Evolutionary conservation across 2,113 vertebrate species (phyloP), one percentile per base, ranked within the genome.

Genomic region (Eubucco bourcierii): DNA sequence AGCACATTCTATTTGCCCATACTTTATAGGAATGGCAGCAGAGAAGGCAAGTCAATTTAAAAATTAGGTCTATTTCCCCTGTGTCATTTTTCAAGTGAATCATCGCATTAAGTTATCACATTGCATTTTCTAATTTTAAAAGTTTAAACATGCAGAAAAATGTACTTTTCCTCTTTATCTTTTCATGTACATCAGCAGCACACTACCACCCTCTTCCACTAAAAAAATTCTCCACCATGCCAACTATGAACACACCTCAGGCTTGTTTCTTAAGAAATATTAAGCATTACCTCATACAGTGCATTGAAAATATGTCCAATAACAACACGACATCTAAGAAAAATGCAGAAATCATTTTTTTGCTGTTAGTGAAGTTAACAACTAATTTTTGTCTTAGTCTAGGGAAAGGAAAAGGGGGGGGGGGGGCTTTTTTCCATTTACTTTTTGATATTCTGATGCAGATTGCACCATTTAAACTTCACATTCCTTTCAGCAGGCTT

Each of bases 61-160:
- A 94, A 86, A 91, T 91, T 83, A 93, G 37, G n/a, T 25, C 82
- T 90, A 25, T 80, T 91, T 94, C 86, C 81, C 63, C 0, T 15
- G 75, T 90, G 68, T 71, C 67, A 13, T 90, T 95, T 96, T 95
- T 83, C 63, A 90, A 65, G 80, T 94, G 88, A 96, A 94, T 95
- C 93, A 96, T 80, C 75, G 15, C 56, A 74, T 77, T 77, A 37
- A 94, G 59, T 67, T 91, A 88, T 52, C 50, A 52, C 50, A 91
- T 93, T 7, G 0, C 41, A 74, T 96, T 97, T 95, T 91, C 94
- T 90, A 90, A 96, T 95, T 91, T 94, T 53, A 95, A 91, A 90
- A 86, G 94, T 93, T 96, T 94, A 97, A 97, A 95, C 96, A 93
- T 59, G 95, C 77, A 94, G 90, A 87, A 93, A 95, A 96, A 95